phyloP scores from a whole-genome alignment of 2,113 vertebrate genomes.

The Xiphias gladius region DNA sequence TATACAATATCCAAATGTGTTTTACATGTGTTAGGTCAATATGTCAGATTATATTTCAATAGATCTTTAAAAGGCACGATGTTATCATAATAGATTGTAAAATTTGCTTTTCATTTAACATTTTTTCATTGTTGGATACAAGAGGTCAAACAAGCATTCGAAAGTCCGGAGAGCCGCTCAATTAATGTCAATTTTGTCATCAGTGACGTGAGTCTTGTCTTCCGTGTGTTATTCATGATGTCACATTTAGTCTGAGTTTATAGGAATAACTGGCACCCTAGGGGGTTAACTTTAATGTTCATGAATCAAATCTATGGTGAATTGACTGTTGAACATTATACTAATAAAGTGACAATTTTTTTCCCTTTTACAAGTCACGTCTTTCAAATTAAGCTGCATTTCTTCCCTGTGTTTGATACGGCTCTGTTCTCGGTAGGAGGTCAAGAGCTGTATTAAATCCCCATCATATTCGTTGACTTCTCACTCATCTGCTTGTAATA shows the following conservation, averaged over 20 bases:
- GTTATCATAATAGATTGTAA: not conserved
- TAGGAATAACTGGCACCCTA: constrained; percentile 19
- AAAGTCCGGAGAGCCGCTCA: constrained; percentile 14
- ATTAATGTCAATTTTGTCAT: constrained; percentile 10
- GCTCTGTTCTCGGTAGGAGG: constrained; percentile 46
- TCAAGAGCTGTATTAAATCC: constrained; percentile 41
- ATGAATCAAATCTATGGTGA: constrained; percentile 12
- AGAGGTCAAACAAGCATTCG: constrained; percentile 26
- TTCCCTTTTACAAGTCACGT: constrained; percentile 44
- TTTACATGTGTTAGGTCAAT: not conserved
- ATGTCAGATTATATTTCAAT: not conserved
- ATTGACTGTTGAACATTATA: constrained; percentile 27
- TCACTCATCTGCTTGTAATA: constrained; percentile 44
- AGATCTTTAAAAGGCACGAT: not conserved
- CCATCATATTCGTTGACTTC: constrained; percentile 42
- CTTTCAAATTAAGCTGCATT: constrained; percentile 52
- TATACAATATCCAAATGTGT: not conserved
- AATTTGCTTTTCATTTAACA: not conserved
- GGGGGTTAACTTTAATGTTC: constrained; percentile 19
- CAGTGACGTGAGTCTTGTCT: constrained; percentile 1
- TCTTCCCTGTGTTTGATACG: constrained; percentile 44
- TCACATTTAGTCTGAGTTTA: constrained; percentile 18
- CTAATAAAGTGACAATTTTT: constrained; percentile 49
- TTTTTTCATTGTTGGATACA: not conserved
- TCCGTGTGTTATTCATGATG: constrained; percentile 24